A percentile compares a stretch with the other conserved stretches of the same genome.
phyloP scores from a whole-genome alignment of 2,797 vertebrate genomes.

The Buceros bicornis region DNA sequence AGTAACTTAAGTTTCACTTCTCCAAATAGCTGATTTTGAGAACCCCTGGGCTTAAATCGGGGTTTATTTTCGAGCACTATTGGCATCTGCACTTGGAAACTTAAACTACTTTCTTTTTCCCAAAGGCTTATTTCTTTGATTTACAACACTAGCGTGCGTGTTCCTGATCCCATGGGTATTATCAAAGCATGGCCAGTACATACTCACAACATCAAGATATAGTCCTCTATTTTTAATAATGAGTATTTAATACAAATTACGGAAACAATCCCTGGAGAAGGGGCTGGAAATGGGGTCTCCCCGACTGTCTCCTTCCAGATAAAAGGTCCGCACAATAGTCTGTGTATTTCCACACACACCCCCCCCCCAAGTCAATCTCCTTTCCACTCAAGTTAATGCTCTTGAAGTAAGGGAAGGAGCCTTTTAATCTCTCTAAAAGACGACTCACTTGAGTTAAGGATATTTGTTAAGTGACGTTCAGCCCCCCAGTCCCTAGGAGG shows the following conservation, averaged over 20 bases:
- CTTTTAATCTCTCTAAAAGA: not conserved
- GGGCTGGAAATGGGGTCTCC: not conserved
- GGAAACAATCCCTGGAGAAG: not conserved
- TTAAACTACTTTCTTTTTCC: not conserved
- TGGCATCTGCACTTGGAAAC: not conserved
- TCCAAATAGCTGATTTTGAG: not conserved
- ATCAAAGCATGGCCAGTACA: not conserved
- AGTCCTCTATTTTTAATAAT: not conserved
- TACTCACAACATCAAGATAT: not conserved
- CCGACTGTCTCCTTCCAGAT: not conserved
- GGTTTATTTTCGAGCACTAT: not conserved
- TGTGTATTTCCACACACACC: too few relatives aligned
- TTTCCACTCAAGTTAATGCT: not conserved
- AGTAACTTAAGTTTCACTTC: not conserved
- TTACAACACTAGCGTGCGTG: not conserved
- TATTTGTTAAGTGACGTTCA: not conserved
- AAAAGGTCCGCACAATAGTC: not conserved
- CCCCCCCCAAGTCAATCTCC: not conserved
- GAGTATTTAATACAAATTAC: not conserved
- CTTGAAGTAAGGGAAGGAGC: not conserved
- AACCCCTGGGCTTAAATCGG: not conserved
- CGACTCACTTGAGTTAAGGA: not conserved
- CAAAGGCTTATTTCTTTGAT: not conserved
- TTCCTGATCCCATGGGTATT: not conserved
- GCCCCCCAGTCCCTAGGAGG: rapidly evolving